Evolutionary conservation across 23 tunicate species (phyloP), one percentile per base, ranked within the genome.

Genomic region (Botrylloides violaceus): DNA sequence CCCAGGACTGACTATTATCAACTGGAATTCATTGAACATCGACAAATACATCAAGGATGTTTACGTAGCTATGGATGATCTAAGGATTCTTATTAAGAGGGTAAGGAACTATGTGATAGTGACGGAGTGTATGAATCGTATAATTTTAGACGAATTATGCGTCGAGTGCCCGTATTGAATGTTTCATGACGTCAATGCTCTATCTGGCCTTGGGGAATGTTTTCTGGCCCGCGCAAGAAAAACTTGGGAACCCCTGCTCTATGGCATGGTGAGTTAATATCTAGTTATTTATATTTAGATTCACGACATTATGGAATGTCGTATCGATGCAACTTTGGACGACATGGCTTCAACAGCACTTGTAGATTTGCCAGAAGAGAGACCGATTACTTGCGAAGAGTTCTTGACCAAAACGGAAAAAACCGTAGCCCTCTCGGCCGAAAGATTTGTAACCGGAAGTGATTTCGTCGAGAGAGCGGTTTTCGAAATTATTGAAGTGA

Each of bases 21-120:
- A 89, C 75, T 95, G 99, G 99, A 89, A 95, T 59, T 83, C 92
- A 0, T 53, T 95, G 66, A 95, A 95, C 66, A 89, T 95, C 29
- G 83, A 79, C 37, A 84, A 88, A 24, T 95, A 81, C 76, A 95
- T 95, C 36, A 59, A 75, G 33, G 96, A 95, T 31, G 91, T 82
- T 39, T 71, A 78, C 63, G 80, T 18, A 2, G 83, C 82, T 21
- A 80, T 95, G 75, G 71, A 87, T 34, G 86, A 87, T 50, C 47
- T 87, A 15, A 84, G 79, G 66, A 49, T 90, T 3, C 71, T 83
- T 32, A 76, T 76, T 34, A 90, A 90, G 63, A 32, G 97, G 78
- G 97, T 90, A 27, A 60, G 77, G 31, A 20, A 9, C n/a, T 68
- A n/a, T n/a, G n/a, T n/a, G n/a, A n/a, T n/a, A n/a, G n/a, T n/a